Evolutionary conservation across 1,140 invertebrate species (phyloP).

Genomic region (Drosophila arawakana): DNA sequence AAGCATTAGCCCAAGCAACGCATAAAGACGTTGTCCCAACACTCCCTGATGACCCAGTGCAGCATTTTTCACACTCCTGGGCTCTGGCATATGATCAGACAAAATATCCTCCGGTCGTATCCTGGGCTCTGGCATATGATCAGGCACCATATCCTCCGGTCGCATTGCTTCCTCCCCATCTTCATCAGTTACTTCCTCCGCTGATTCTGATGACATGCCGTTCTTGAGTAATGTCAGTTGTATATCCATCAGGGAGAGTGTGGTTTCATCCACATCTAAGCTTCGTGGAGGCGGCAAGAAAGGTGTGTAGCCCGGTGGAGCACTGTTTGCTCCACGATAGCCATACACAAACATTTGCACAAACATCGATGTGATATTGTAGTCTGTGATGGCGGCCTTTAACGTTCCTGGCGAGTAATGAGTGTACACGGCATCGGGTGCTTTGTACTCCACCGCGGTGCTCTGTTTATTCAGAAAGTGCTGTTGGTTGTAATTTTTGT

Average conservation of each 20-base stretch:
- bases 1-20: slow-evolving; percentile 50
- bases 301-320: slow-evolving; percentile 53
- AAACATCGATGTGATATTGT: slow-evolving; percentile 51
- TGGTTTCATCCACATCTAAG: not conserved
- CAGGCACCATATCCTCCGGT: slow-evolving; percentile 55
- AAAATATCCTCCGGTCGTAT: slow-evolving; percentile 53
- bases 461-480: slow-evolving; percentile 34
- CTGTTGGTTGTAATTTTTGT: slow-evolving; percentile 10
- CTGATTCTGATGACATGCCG: slow-evolving; percentile 27
- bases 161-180: slow-evolving; percentile 12
- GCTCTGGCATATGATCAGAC: slow-evolving; percentile 12
- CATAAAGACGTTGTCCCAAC: slow-evolving; percentile 29
- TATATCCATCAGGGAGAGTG: slow-evolving; percentile 47
- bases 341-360: slow-evolving; percentile 77
- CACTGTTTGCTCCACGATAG: slow-evolving; percentile 33
- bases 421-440: slow-evolving; percentile 66
- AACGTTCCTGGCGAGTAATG: slow-evolving; percentile 61
- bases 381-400: slow-evolving; percentile 68
- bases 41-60: slow-evolving; percentile 7
- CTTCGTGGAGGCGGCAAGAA: slow-evolving; percentile 44
- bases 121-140: slow-evolving; percentile 1
- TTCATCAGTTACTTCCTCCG: slow-evolving; percentile 23
- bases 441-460: slow-evolving; percentile 22
- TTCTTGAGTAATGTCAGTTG: slow-evolving; percentile 53
- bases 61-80: slow-evolving; percentile 12